Conservation (phyloP, 2,113 vertebrate genomes). For the Oryzias curvinotus region DNA sequence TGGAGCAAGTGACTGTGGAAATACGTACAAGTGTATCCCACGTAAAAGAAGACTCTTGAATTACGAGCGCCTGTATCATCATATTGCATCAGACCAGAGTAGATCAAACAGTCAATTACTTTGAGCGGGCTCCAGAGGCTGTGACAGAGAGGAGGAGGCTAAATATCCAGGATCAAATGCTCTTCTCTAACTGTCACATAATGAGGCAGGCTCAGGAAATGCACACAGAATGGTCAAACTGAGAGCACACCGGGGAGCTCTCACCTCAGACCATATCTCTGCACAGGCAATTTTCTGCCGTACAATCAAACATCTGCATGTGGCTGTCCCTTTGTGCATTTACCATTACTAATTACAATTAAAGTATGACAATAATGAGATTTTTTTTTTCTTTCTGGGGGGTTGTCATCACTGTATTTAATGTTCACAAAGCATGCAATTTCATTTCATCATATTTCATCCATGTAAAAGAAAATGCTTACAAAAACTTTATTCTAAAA, state of each 20-base stretch:
- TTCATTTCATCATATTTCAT: no score
- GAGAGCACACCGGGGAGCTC: slow-evolving; percentile 32
- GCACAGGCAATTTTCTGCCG: slow-evolving; percentile 11
- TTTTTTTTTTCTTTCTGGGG: neutral
- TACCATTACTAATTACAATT: slow-evolving; percentile 34
- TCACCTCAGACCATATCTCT: slow-evolving; percentile 21
- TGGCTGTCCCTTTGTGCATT: neutral
- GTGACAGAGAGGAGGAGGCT: slow-evolving; percentile 57
- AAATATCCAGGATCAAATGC: slow-evolving; percentile 65
- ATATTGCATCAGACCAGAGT: slow-evolving; percentile 57
- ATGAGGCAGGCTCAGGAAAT: slow-evolving; percentile 37
- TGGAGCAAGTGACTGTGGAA: slow-evolving; percentile 6
- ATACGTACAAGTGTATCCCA: slow-evolving; percentile 25
- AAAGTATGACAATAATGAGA: slow-evolving; percentile 24
- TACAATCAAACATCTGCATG: slow-evolving; percentile 16
- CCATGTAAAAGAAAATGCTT: no score
- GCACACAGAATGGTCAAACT: slow-evolving; percentile 22
- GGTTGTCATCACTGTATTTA: neutral
- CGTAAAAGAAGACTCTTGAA: no score
- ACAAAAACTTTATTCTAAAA: no score
- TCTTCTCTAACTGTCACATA: slow-evolving; percentile 61
- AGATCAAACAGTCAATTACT: slow-evolving; percentile 64
- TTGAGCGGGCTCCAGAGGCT: slow-evolving; percentile 73
- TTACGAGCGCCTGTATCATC: slow-evolving; percentile 22
- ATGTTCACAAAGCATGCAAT: no score